Percentiles rank a stretch among this genome's conserved stretches.
phyloP scores from a whole-genome alignment of 2,888 invertebrate species.

The Synanthedon andrenaeformis region DNA sequence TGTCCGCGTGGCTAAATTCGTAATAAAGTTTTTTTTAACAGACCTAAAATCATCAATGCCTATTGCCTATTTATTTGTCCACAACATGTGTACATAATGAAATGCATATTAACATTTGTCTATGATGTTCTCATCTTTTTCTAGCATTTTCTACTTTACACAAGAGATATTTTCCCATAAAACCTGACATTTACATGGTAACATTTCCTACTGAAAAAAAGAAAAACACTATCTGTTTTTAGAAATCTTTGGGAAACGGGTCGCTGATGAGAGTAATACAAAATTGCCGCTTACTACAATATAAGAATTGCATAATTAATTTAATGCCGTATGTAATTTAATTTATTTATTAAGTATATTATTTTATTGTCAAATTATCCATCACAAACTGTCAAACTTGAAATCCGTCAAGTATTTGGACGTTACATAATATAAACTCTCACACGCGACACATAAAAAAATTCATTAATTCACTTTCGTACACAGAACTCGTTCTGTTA shows the following conservation, averaged over 20 bases:
- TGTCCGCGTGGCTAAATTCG: too few relatives aligned
- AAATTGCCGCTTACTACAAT: not conserved
- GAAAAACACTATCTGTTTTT: constrained; percentile 10
- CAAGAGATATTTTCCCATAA: constrained; percentile 20
- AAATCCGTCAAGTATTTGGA: constrained; percentile 28
- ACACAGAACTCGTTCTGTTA: constrained; percentile 43
- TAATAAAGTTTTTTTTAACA: too few relatives aligned
- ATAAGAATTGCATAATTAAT: not conserved
- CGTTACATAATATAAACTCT: constrained; percentile 56
- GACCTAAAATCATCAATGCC: too few relatives aligned
- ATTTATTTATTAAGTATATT: not conserved
- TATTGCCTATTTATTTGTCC: too few relatives aligned
- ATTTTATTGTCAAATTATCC: not conserved
- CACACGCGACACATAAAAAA: constrained; percentile 45
- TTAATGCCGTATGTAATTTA: not conserved
- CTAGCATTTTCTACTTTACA: constrained; percentile 23
- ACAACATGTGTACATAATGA: too few relatives aligned
- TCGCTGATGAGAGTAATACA: not conserved
- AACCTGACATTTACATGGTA: constrained; percentile 20
- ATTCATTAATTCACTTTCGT: constrained; percentile 56
- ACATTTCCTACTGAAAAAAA: constrained; percentile 18
- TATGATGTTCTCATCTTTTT: constrained; percentile 29
- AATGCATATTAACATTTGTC: too few relatives aligned
- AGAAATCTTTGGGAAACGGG: not conserved
- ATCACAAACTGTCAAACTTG: constrained; percentile 12